Evolutionary conservation across 2,113 vertebrate species (phyloP), one percentile per base, ranked within the genome.

Genomic region (Callipepla squamata): DNA sequence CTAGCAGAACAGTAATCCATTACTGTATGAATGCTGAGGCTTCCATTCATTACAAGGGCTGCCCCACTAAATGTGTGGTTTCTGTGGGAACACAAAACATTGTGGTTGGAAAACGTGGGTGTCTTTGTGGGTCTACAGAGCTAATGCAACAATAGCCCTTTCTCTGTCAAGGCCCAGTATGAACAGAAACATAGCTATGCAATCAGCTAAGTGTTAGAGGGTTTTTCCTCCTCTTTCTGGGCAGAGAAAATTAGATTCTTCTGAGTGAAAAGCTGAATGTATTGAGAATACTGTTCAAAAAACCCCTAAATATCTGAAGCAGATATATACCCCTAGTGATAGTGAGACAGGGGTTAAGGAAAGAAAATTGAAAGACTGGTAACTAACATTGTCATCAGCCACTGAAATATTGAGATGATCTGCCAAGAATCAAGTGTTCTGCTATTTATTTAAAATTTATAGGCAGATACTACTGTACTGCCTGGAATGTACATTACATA

Each of bases 71-170:
- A 72, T 30, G 13, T 9, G 36, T 92, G 69, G 80, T 85, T 96
- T 96, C 73, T 92, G 65, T 85, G 48, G 73, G 87, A 93, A 79
- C 48, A 92, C 68, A 87, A 91, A 85, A 67, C 51, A 69, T 25
- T 8, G 9, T 65, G 25, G 25, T 44, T 6, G 6, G 47, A 85
- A 62, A 81, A 69, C 1, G 0, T 1, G 15, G 30, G 12, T 79
- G 9, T 68, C 85, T 80, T 87, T 51, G 14, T 3, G 6, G 50
- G 16, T 57, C 51, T 87, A 55, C 62, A 85, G 67, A 89, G 44
- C 18, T 69, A 50, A 57, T 36, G 28, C 34, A 55, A 73, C 62
- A 82, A 67, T n/a, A 51, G 81, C 65, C 19, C 25, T 81, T 94
- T 55, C 58, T 78, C 70, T 93, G 28, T 85, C 59, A 81, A 91